Percentiles rank a stretch among this genome's conserved stretches.
Conservation (phyloP, 2,797 vertebrate genomes). For the Sebastes itinus region DNA sequence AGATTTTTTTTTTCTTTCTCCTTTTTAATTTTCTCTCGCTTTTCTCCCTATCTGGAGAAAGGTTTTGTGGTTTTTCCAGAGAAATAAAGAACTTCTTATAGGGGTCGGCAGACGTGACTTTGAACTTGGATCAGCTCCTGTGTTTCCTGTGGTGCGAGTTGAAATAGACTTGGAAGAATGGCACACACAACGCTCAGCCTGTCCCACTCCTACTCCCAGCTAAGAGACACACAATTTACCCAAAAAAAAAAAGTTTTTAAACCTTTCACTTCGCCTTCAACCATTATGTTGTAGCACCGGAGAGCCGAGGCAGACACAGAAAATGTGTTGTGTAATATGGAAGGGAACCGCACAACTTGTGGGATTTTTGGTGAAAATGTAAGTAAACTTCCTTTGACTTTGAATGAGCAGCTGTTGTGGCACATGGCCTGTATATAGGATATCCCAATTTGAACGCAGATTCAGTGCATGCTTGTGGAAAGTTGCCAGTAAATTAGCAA, state of each 20-base stretch:
- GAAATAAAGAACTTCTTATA: slow-evolving; percentile 93
- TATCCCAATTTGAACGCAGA: slow-evolving; percentile 14
- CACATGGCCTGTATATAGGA: not conserved
- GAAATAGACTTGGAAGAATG: slow-evolving; percentile 86
- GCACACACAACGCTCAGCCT: slow-evolving; percentile 78
- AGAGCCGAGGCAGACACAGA: slow-evolving; percentile 42
- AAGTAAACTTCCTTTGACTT: slow-evolving; percentile 78
- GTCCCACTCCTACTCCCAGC: slow-evolving; percentile 75
- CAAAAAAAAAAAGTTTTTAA: slow-evolving; percentile 44
- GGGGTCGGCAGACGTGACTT: slow-evolving; percentile 93
- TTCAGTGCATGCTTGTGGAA: slow-evolving; percentile 22
- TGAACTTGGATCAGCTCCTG: slow-evolving; percentile 98
- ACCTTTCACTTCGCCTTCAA: slow-evolving; percentile 53
- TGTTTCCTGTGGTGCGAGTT: slow-evolving; percentile 91
- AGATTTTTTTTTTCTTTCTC: slow-evolving; percentile 47
- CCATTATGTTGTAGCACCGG: slow-evolving; percentile 48
- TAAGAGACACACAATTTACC: slow-evolving; percentile 66
- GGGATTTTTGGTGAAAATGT: slow-evolving; percentile 73
- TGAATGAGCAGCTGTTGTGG: slow-evolving; percentile 41
- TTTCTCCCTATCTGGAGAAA: slow-evolving; percentile 72
- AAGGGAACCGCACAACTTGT: slow-evolving; percentile 26
- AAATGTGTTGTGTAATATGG: slow-evolving; percentile 36
- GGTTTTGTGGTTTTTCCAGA: slow-evolving; percentile 82
- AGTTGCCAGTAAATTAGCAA: slow-evolving; percentile 30
- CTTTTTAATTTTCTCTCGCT: slow-evolving; percentile 43